These are phyloP conservation scores for Gisinianus flammeolus DNA, from an alignment of 2,888 invertebrate species.

Conservation along the genomic window DNA sequence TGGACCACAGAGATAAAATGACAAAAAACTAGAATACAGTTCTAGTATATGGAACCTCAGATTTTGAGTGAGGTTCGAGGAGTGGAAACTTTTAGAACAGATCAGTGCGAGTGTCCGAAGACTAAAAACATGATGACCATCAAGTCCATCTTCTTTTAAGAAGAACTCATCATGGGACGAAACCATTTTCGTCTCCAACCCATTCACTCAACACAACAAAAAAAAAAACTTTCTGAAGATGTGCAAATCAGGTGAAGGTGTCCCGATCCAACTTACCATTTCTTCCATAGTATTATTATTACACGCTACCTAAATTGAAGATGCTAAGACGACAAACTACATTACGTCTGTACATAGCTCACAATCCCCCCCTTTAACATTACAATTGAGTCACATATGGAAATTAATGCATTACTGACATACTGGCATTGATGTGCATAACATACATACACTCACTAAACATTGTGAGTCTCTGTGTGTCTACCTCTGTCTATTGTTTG, in stretches of 20 bases:
- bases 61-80: conserved; percentile 11
- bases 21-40: background rate
- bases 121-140: conserved; percentile 28
- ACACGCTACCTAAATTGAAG: conserved; percentile 29
- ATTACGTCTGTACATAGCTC: too few species aligned
- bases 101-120: conserved; percentile 34
- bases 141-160: conserved; percentile 41
- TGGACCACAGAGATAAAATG: background rate
- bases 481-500: background rate
- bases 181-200: conserved; percentile 26
- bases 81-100: conserved; percentile 26
- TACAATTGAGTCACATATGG: conserved; percentile 8
- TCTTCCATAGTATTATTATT: conserved; percentile 19
- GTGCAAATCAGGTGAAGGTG: conserved; percentile 36
- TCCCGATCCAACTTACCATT: conserved; percentile 25
- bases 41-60: conserved; percentile 12
- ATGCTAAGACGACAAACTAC: too few species aligned
- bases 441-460: background rate
- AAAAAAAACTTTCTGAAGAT: conserved; percentile 25
- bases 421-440: background rate
- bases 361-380: background rate
- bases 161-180: conserved; percentile 35
- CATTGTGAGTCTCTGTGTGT: too few species aligned
- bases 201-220: conserved; percentile 29
- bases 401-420: conserved; percentile 19